Evolutionary conservation across 2,113 vertebrate genomes (phyloP), one percentile per base, ranked within the genome.

Genomic region (Coptodon bakossiorum): DNA sequence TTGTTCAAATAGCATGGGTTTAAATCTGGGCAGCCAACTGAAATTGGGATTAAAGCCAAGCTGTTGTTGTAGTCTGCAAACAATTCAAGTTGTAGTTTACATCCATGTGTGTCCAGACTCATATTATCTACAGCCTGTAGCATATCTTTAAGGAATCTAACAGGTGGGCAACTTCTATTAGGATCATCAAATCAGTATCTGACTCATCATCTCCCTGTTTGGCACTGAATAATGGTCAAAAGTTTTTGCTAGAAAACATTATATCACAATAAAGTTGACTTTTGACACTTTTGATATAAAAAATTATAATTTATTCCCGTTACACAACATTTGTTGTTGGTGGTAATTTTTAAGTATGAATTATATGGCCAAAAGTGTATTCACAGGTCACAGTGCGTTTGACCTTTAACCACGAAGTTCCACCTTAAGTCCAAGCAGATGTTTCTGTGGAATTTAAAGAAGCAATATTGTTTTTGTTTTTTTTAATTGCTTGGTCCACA

Each of bases 401-500:
- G 73, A 78, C 73, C 73, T 52, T n/a, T 31, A 12, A 78, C 71
- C 9, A 50, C 11, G 16, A 16, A 50, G 40, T 50, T 78, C 1
- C 71, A 31, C 16, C 71, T 78, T 0, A 16, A 0, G 43, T 5
- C 16, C 16, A 78, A 8, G 71, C 1, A 2, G 27, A 31, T 12
- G 16, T 31, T 78, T 50, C 16, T 50, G 9, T 8, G 16, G 14
- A 78, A n/a, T 31, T 31, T 31, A 29, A 31, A 78, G 34, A 66
- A 22, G 61, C 0, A n/a, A 66, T 66, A 8, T 66, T 66, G 31
- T 3, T 4, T 4, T 0, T 2, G 0, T 5, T 11, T 10, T 59
- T 61, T 22, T 54, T 2, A 0, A 36, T 2, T 68, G 40, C 0
- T 45, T 48, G 71, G 24, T 48, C 43, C 40, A 12, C 9, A 76